Conservation (phyloP, 2,888 invertebrate species). For the Phymatocera aterrima region DNA sequence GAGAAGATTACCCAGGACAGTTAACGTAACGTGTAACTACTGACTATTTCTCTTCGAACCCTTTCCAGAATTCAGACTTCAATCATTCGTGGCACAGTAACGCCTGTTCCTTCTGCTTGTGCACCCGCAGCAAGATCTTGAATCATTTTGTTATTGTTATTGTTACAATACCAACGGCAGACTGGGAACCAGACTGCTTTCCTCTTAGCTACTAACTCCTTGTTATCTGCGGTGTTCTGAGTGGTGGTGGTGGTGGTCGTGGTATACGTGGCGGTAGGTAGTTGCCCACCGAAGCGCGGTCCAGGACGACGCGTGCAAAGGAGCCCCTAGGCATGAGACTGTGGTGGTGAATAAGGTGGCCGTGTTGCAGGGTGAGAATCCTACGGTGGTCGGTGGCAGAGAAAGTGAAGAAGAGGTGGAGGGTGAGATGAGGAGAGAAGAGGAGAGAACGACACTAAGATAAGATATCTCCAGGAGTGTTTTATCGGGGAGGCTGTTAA, state of each 20-base stretch:
- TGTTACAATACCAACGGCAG: constrained; percentile 65
- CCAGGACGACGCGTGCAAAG: constrained; percentile 43
- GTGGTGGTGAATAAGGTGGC: constrained; percentile 43
- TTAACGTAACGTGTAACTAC: neutral
- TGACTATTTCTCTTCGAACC: neutral
- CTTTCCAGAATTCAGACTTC: neutral
- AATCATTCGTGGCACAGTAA: neutral
- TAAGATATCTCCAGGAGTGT: constrained; percentile 66
- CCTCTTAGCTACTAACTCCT: constrained; percentile 56
- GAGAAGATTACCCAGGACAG: no score
- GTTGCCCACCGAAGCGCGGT: constrained; percentile 40
- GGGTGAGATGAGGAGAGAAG: neutral
- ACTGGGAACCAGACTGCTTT: constrained; percentile 58
- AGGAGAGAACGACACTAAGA: constrained; percentile 55
- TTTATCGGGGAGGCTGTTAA: constrained; percentile 68
- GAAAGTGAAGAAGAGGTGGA: constrained; percentile 20
- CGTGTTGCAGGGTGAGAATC: constrained; percentile 16
- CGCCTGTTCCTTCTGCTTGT: neutral
- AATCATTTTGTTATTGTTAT: constrained; percentile 56
- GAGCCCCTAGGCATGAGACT: constrained; percentile 44
- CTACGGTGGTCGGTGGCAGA: constrained; percentile 8
- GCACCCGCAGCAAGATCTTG: neutral
- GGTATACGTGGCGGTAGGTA: constrained; percentile 39
- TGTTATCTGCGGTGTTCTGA: constrained; percentile 65
- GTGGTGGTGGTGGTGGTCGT: constrained; percentile 48